Evolutionary conservation across 2,888 invertebrate species (phyloP).

Genomic region (Galerucella nymphaeae): DNA sequence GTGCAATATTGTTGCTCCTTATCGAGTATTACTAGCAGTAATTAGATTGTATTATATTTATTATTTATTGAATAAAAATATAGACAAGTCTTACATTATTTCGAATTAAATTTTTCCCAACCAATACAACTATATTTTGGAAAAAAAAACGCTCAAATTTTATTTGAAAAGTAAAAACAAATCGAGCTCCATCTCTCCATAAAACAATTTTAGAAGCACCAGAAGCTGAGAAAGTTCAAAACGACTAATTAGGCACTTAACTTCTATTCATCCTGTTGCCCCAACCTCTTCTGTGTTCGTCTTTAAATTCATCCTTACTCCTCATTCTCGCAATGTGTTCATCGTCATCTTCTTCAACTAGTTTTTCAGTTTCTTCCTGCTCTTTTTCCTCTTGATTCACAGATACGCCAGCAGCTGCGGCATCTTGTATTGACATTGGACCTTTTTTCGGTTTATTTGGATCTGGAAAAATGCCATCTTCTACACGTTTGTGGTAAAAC

Average conservation of each 20-base stretch:
- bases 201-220: no score
- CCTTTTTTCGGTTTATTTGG: slow-evolving; percentile 55
- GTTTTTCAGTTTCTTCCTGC: slow-evolving; percentile 71
- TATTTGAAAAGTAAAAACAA: no score
- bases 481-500: slow-evolving; percentile 87
- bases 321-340: slow-evolving; percentile 74
- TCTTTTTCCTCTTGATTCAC: slow-evolving; percentile 69
- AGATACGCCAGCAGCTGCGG: slow-evolving; percentile 58
- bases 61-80: slow-evolving; percentile 38
- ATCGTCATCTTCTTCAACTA: slow-evolving; percentile 79
- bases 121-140: no score
- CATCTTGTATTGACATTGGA: slow-evolving; percentile 59
- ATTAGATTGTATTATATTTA: slow-evolving; percentile 46
- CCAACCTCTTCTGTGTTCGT: slow-evolving; percentile 87
- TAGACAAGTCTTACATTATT: slow-evolving; percentile 24
- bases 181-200: no score
- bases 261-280: slow-evolving; percentile 87
- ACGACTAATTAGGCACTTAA: slow-evolving; percentile 60
- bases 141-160: not conserved
- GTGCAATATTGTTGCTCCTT: slow-evolving; percentile 54
- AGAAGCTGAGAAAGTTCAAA: no score
- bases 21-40: slow-evolving; percentile 56
- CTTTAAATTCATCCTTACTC: slow-evolving; percentile 88
- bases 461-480: slow-evolving; percentile 68
- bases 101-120: not conserved